Evolutionary conservation across 1,140 invertebrate genomes (phyloP).

Genomic region (Eupristina koningsbergeri): DNA sequence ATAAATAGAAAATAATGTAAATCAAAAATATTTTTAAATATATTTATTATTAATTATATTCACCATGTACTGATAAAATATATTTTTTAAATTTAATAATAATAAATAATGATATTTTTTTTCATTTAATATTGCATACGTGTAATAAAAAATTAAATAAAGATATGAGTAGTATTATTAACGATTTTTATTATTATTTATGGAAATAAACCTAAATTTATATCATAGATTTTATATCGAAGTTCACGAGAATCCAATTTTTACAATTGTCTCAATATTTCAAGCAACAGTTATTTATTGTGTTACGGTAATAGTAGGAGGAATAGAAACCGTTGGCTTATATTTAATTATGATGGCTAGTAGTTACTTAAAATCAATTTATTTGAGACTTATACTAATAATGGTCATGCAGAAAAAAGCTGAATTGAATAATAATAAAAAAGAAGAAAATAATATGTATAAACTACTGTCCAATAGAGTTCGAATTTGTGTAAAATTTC

Average conservation of each 20-base stretch:
- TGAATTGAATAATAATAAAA: not conserved
- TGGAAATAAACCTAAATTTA: not conserved
- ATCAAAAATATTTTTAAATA: too few relatives aligned
- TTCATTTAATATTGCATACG: too few relatives aligned
- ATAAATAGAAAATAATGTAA: too few relatives aligned
- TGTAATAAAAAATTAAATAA: too few relatives aligned
- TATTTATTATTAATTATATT: too few relatives aligned
- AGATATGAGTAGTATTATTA: too few relatives aligned
- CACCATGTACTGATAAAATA: too few relatives aligned
- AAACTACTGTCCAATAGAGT: not conserved
- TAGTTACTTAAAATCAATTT: constrained; percentile 2
- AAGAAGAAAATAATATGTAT: not conserved
- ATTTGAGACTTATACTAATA: not conserved
- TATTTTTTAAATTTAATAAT: too few relatives aligned
- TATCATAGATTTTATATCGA: constrained; percentile 9
- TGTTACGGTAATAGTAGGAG: not conserved
- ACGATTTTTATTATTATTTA: too few relatives aligned
- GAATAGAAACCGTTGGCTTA: not conserved
- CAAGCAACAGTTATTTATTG: not conserved
- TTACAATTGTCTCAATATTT: not conserved
- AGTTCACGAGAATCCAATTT: constrained; percentile 10
- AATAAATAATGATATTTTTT: too few relatives aligned
- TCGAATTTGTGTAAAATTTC: not conserved
- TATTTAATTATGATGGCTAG: constrained; percentile 36
- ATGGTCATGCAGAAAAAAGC: not conserved